Evolutionary conservation across 2,888 invertebrate species (phyloP), one percentile per base, ranked within the genome.

Genomic region (Brenthis hecate): DNA sequence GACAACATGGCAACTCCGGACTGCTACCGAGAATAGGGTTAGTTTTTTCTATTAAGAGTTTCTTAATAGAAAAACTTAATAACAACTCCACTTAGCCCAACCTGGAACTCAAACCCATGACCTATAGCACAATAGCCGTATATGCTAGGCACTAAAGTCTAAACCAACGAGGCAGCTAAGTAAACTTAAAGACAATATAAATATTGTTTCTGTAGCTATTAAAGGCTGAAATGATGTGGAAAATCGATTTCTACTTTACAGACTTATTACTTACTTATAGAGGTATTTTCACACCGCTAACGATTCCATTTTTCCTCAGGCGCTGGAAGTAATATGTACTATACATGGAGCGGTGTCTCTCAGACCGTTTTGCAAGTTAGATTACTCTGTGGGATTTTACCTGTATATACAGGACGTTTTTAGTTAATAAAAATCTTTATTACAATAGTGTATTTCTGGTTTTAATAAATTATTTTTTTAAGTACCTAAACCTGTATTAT

Each of bases 361-460:
- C 72, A 65, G 72, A 72, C 75, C 74, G 76, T 77, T 82, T 81
- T 79, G 79, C 78, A 80, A 78, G 79, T 81, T 78, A 80, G 82
- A 83, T 85, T 79, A 78, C 78, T 77, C 74, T 67, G 68, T 69
- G 72, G 77, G 79, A 78, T 75, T 77, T 77, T 75, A 73, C 76
- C 73, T 72, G 75, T 48, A 16, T 51, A 19, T 74, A 84, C n/a
- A 82, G 85, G 81, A 16, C 78, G 81, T 36, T 70, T 71, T 66
- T 43, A 56, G 5, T 13, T 28, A 5, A 55, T 13, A 23, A 57
- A 47, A 36, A 64, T 47, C 2, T 28, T 32, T 14, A 19, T 36
- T 13, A 4, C 2, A n/a, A 53, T 11, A 53, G 0, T 8, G 11
- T 43, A 1, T 43, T 8, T 43, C 36, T 2, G 36, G 36, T 11